Base-by-base conservation (phyloP, 2,113 vertebrate genomes). In the Eubucco bourcierii region DNA sequence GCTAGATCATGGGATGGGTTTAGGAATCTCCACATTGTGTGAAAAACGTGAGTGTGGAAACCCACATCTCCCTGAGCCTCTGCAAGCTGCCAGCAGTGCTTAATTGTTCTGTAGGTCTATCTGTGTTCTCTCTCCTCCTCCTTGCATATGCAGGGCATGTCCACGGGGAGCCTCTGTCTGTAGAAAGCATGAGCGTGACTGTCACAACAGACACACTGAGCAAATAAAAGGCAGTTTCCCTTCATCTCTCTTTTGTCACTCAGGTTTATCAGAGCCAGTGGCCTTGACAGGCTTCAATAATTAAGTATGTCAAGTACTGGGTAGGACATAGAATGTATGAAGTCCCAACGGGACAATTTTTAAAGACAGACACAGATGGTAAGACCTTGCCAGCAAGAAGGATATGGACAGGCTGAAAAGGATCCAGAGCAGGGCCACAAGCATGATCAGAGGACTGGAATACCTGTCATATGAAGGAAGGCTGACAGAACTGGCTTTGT, bases 281-380 rank as follows among this genome's bases (percentile, higher is more conserved):
- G 58, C 61, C 47, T 72, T 77, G 65, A 90, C 71, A 94, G 77
- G 33, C 72, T 89, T 95, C 86, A 84, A 47, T 87, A 90, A 91
- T 84, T 88, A 90, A 90, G 73, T 52, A 28, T 87, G 89, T 83
- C 66, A 78, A 87, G 66, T 82, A 84, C 59, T 73, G 70, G 53
- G 87, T 87, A 61, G 91, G 75, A 92, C 68, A 83, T n/a, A 27
- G 15, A 80, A 67, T 25, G 33, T 70, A 56, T 18, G 53, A 58
- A 65, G 9, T 58, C 60, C 66, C 1, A 0, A 70, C 37, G 77
- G 70, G 61, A 78, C 47, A 63, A 65, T 70, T 87, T 66, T 72
- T 90, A 91, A 87, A 87, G 68, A 84, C 1, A 79, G 67, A 77
- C 34, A 63, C 6, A 53, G 39, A 86, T 68, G 63, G 94, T 84